Evolutionary conservation across 2,888 invertebrate species (phyloP).

Genomic region (Blomia tropicalis): DNA sequence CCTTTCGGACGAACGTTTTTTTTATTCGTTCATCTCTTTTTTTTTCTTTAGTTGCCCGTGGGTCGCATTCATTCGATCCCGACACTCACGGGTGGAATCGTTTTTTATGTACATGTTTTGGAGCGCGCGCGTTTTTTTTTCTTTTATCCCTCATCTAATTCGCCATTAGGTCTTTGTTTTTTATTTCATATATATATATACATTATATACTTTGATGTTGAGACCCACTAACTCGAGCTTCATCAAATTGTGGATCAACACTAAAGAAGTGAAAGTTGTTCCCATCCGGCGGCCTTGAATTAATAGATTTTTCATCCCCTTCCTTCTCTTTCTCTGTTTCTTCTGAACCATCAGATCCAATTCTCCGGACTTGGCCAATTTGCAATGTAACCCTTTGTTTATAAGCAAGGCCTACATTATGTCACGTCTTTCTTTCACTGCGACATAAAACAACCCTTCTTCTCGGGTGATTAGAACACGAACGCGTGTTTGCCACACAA

Average conservation of each 20-base stretch:
- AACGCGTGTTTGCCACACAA: too few relatives aligned
- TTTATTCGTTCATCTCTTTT: neutral
- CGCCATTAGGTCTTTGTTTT: neutral
- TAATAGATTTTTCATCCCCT: neutral
- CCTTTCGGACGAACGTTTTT: neutral
- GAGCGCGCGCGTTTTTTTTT: neutral
- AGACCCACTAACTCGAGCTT: too few relatives aligned
- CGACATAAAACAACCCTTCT: neutral
- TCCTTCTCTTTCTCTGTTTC: too few relatives aligned
- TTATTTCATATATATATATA: too few relatives aligned
- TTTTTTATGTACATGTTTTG: neutral
- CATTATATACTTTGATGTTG: too few relatives aligned
- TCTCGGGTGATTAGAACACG: neutral
- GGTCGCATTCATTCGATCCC: neutral
- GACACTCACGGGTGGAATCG: constrained; percentile 3
- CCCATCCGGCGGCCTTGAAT: constrained; percentile 4
- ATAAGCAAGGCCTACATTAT: too few relatives aligned
- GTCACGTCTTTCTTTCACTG: neutral
- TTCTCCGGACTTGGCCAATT: neutral
- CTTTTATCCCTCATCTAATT: neutral
- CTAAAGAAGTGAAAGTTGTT: too few relatives aligned
- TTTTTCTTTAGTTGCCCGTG: neutral
- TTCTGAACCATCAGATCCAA: too few relatives aligned
- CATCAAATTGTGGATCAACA: too few relatives aligned
- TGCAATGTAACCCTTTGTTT: neutral